These are phyloP conservation scores for Drosophila bunnanda DNA, from an alignment of 2,888 invertebrate genomes.

Conservation along the genomic window DNA sequence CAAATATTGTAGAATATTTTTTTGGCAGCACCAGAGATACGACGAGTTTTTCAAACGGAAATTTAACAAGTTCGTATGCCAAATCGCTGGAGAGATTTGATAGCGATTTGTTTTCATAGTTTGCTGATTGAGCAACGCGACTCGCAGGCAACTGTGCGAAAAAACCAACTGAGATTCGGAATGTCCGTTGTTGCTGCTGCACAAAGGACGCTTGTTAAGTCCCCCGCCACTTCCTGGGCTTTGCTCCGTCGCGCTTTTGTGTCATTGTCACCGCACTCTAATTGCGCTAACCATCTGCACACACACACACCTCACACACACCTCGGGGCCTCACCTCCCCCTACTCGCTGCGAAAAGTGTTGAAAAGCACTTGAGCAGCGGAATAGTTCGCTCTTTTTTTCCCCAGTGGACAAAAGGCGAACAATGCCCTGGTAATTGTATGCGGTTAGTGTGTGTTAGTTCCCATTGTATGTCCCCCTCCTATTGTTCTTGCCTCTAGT, in stretches of 20 bases:
- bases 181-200: slow-evolving; percentile 14
- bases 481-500: slow-evolving; percentile 49
- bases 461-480: slow-evolving; percentile 50
- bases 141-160: slow-evolving; percentile 12
- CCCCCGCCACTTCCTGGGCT: slow-evolving; percentile 51
- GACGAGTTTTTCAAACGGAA: not conserved
- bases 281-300: slow-evolving; percentile 72
- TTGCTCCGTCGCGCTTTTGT: slow-evolving; percentile 74
- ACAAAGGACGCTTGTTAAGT: slow-evolving; percentile 72
- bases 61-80: slow-evolving; percentile 1
- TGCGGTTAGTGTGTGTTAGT: slow-evolving; percentile 55
- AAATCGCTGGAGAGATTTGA: slow-evolving; percentile 22
- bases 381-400: slow-evolving; percentile 47
- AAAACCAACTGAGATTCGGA: slow-evolving; percentile 15
- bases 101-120: slow-evolving; percentile 34
- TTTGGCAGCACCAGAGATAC: not conserved
- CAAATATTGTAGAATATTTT: slow-evolving; percentile 52
- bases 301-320: slow-evolving; percentile 12
- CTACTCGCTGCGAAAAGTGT: slow-evolving; percentile 43
- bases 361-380: slow-evolving; percentile 71
- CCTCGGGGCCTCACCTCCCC: not conserved
- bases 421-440: slow-evolving; percentile 75
- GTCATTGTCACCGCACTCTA: slow-evolving; percentile 77
- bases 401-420: slow-evolving; percentile 56
- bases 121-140: slow-evolving; percentile 27